Conservation (phyloP, 2,888 invertebrate genomes). For the Cheilosia vulpina region DNA sequence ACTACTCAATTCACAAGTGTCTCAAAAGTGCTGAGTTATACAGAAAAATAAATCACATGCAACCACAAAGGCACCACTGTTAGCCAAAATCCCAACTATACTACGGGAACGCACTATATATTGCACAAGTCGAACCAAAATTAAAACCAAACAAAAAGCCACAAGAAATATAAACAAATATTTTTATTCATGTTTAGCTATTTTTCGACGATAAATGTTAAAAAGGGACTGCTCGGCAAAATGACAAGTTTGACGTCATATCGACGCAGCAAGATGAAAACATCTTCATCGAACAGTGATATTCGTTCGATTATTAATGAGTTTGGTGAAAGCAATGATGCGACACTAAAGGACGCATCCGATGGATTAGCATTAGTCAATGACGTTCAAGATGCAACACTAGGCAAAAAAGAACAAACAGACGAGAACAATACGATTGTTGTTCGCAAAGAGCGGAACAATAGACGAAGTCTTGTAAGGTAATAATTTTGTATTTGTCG, state of each 20-base stretch:
- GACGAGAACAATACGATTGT: slow-evolving; percentile 75
- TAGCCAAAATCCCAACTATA: slow-evolving; percentile 27
- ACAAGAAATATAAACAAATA: slow-evolving; percentile 30
- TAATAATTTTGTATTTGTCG: slow-evolving; percentile 75
- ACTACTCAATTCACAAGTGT: slow-evolving; percentile 39
- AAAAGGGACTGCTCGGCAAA: slow-evolving; percentile 82
- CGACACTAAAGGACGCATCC: slow-evolving; percentile 76
- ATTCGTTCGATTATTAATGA: slow-evolving; percentile 79
- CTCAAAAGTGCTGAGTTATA: slow-evolving; percentile 57
- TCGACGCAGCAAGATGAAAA: slow-evolving; percentile 82
- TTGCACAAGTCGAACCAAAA: slow-evolving; percentile 15
- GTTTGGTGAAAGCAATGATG: slow-evolving; percentile 68
- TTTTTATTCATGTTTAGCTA: slow-evolving; percentile 79
- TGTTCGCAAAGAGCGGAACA: slow-evolving; percentile 82
- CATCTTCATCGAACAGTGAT: slow-evolving; percentile 81
- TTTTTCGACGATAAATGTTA: slow-evolving; percentile 82
- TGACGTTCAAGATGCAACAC: slow-evolving; percentile 76
- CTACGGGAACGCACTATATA: not conserved
- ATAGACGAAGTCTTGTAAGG: slow-evolving; percentile 82
- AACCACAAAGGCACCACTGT: slow-evolving; percentile 14
- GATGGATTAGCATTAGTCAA: slow-evolving; percentile 76
- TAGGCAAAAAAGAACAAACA: slow-evolving; percentile 56
- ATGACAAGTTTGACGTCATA: slow-evolving; percentile 83
- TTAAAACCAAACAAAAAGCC: slow-evolving; percentile 9
- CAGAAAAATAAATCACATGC: slow-evolving; percentile 20